Base-by-base conservation (phyloP, 2,797 vertebrate species). In the Ceryle rudis region DNA sequence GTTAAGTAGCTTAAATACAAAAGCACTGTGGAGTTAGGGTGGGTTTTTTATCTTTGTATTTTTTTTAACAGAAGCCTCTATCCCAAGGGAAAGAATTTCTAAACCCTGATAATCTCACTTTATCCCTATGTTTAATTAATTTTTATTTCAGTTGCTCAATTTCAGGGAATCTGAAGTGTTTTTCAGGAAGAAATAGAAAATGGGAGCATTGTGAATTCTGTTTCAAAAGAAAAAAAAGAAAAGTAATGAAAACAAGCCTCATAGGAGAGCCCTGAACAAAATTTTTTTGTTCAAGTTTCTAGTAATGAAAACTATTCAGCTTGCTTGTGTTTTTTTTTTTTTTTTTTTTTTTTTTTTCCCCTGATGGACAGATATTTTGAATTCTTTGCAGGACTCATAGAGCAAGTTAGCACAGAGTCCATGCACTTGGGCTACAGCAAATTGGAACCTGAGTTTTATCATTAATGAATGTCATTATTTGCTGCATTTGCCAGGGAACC, bases 61-160 rank as follows among this genome's bases (percentile, higher is more conserved):
- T 60, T 58, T 82, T 86, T 75, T 2, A 74, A 44, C 52, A 85
- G 52, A 86, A 81, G 16, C 19, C n/a, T 90, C 31, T 31, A 1
- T 82, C 88, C 77, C 94, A 77, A 60, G 74, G 60, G 87, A 71
- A 71, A 70, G 70, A 65, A 72, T 72, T 93, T 82, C 58, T 90
- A 84, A 93, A 87, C 57, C 57, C 37, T 2, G 12, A 72, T 85
- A 93, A 92, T 95, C 77, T 94, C 75, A 65, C 49, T 95, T 87
- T 44, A 93, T 62, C 57, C n/a, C 1, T 1, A 81, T 9, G 18
- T 86, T 97, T 92, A 96, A 96, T 94, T 97, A 96, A 86, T 91
- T 94, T 96, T 95, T 92, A 94, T 95, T 96, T 90, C 71, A 44
- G 23, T 94, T 93, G 61, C 61, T 91, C 60, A 37, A 0, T 91